Evolutionary conservation across 1,140 invertebrate genomes (phyloP).

Genomic region (Schlechtendalia chinensis): DNA sequence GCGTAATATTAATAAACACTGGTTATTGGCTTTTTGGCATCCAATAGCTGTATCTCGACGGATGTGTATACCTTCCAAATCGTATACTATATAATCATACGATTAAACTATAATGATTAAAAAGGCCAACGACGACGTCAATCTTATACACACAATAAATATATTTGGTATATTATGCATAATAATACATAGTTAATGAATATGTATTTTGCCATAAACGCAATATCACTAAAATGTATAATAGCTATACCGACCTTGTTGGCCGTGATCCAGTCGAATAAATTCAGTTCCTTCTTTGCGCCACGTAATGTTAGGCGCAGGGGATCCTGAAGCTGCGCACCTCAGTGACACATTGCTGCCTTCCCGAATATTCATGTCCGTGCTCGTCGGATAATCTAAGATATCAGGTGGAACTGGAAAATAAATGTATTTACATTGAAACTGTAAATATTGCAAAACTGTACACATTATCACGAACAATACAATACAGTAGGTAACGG

Average conservation of each 20-base stretch:
- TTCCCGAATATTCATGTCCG: constrained; percentile 82
- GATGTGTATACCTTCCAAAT: not conserved
- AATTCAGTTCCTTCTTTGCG: constrained; percentile 72
- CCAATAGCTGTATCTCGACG: not conserved
- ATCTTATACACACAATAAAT: not conserved
- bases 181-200: not conserved
- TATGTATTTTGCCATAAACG: too few species aligned
- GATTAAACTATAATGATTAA: not conserved
- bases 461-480: too few species aligned
- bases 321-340: constrained; percentile 78
- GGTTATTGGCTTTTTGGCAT: not conserved
- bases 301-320: constrained; percentile 78
- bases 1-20: not conserved
- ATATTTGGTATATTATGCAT: not conserved
- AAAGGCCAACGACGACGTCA: not conserved
- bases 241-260: constrained; percentile 61
- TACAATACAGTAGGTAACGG: too few species aligned
- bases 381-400: constrained; percentile 77
- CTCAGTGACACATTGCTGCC: constrained; percentile 78
- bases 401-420: constrained; percentile 73
- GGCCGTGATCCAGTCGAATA: constrained; percentile 64
- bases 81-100: not conserved
- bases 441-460: too few species aligned
- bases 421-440: constrained; percentile 21
- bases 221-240: too few species aligned